These are phyloP conservation scores for Puma concolor DNA, from an alignment of 2,113 vertebrate genomes.

Conservation along the genomic window DNA sequence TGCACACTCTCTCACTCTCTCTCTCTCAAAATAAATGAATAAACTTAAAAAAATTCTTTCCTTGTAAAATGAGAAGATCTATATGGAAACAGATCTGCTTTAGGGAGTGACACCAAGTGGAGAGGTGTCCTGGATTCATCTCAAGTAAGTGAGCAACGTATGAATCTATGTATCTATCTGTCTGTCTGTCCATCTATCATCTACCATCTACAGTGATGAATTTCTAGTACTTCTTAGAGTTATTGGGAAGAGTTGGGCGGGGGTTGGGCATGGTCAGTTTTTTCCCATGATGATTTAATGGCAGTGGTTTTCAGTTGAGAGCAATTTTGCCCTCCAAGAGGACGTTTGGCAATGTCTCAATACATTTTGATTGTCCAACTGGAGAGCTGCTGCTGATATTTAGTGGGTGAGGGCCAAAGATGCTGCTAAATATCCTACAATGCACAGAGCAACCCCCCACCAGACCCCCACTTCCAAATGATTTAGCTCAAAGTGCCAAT, in stretches of 20 bases:
- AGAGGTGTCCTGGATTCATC: background rate
- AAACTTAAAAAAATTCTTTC: background rate
- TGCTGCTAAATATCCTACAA: background rate
- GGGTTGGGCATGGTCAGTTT: background rate
- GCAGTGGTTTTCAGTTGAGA: background rate
- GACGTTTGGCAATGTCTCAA: background rate
- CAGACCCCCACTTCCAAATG: background rate
- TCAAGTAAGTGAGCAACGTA: background rate
- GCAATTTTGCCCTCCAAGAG: background rate
- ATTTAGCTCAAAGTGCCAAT: background rate
- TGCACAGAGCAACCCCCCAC: background rate
- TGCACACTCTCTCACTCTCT: no score
- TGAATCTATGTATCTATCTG: background rate
- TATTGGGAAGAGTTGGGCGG: background rate
- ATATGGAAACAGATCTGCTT: background rate
- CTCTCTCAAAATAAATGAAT: no score
- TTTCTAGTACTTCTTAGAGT: background rate
- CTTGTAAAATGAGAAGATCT: background rate
- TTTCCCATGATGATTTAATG: background rate
- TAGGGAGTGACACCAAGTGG: background rate
- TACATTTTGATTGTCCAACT: background rate
- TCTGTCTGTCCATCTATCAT: background rate
- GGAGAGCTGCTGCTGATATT: background rate
- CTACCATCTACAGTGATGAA: background rate
- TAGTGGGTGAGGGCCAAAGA: background rate